These are phyloP conservation scores for Fistularia tabacaria DNA, from an alignment of 2,797 vertebrate genomes.

Conservation along the genomic window DNA sequence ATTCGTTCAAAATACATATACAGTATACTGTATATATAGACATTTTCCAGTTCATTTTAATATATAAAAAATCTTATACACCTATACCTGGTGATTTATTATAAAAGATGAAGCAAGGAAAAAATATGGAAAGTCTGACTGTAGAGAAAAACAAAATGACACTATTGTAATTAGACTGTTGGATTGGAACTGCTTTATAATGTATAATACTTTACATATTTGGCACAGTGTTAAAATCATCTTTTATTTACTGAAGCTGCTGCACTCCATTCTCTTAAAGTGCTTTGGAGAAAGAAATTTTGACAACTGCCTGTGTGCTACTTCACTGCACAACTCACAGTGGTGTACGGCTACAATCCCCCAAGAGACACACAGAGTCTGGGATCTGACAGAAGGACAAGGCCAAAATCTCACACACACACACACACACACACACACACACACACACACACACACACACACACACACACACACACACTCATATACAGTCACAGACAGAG, in stretches of 20 bases:
- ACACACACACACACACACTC: conserved; percentile 24
- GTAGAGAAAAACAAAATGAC: no score
- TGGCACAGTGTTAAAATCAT: no score
- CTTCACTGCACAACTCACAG: conserved; percentile 58
- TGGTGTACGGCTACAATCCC: conserved; percentile 40
- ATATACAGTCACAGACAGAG: conserved; percentile 21
- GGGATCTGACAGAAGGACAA: conserved; percentile 29
- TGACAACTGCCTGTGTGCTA: conserved; percentile 31
- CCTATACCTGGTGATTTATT: no score
- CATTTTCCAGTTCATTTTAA: no score
- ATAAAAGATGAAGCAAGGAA: not conserved
- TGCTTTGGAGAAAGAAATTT: conserved; percentile 21
- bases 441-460: conserved; percentile 11
- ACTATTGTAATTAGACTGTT: no score
- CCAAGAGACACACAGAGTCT: conserved; percentile 33
- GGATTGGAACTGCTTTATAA: no score
- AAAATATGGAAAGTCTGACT: not conserved
- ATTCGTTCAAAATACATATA: no score
- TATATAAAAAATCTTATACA: no score
- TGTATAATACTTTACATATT: no score
- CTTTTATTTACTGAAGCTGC: conserved; percentile 1
- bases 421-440: no score
- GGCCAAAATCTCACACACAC: not conserved
- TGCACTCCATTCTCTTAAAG: conserved; percentile 14
- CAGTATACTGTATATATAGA: no score